Evolutionary conservation across 2,113 vertebrate genomes (phyloP), one percentile per base, ranked within the genome.

Genomic region (Istiophorus platypterus): DNA sequence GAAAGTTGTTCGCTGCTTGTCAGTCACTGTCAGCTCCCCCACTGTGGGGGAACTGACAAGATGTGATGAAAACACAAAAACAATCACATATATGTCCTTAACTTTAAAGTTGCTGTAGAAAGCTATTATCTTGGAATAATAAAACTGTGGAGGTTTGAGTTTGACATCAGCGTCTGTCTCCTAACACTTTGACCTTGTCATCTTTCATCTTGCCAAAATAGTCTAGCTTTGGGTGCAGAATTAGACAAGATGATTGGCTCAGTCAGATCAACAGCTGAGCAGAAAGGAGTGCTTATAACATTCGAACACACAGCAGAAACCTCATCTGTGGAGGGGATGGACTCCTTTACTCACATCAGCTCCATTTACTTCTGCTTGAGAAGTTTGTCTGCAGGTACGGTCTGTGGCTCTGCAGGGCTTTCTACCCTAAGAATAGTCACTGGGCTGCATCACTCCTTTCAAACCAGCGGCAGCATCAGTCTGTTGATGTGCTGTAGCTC

Each of bases 11-110:
- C 66, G 11, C 37, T 64, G 79, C 71, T 76, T 79, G 85, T 89
- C 89, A 88, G 62, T 88, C 85, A 78, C 57, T 81, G 85, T 89
- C 89, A 87, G 51, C 76, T 76, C 74, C 66, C 61, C 76, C 66
- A 62, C 82, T 69, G 86, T 81, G 75, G 81, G 85, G 58, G 85
- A 83, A 56, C 51, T 64, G 78, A 81, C 73, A 42, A 64, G 62
- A 81, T 37, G 27, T 42, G 64, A 78, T 67, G 42, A 64, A 76
- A 24, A 26, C 41, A 63, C 62, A 26, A 79, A 58, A 84, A 18
- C 47, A 80, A 72, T 76, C 72, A 72, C 73, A 83, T 64, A 58
- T 34, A 47, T 86, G 72, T 80, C 42, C 26, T 54, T 72, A 58
- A 81, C 72, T 75, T 83, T 65, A 29, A 27, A 20, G 41, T 59